Evolutionary conservation across 2,797 vertebrate species (phyloP).

Genomic region (Chrysolophus pictus): DNA sequence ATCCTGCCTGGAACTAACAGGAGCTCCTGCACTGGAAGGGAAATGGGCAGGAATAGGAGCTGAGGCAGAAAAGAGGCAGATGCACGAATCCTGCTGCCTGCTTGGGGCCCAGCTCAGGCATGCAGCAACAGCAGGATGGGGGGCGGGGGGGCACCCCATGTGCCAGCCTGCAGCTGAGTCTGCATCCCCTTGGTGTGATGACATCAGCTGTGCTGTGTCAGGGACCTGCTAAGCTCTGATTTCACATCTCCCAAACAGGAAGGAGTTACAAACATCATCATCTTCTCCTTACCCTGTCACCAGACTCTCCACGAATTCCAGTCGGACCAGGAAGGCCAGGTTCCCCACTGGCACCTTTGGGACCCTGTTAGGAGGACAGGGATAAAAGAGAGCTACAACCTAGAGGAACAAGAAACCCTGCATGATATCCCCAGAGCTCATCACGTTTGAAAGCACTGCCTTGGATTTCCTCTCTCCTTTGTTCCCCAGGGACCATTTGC

Average conservation of each 20-base stretch:
- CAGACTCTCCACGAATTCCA: constrained; percentile 90
- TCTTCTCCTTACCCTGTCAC: constrained; percentile 88
- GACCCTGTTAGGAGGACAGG: constrained; percentile 80
- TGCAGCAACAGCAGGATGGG: fast-evolving
- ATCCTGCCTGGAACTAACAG: fast-evolving
- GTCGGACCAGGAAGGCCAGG: constrained; percentile 95
- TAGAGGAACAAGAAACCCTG: background rate
- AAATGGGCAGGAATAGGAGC: background rate
- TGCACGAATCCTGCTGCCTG: fast-evolving
- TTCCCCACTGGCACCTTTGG: constrained; percentile 89
- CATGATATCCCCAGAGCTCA: fast-evolving
- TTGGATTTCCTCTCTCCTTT: background rate
- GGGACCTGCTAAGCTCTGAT: fast-evolving
- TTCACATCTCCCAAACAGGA: background rate
- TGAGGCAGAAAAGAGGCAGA: background rate
- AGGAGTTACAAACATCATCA: background rate
- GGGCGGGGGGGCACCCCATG: fast-evolving
- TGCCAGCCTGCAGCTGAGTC: background rate
- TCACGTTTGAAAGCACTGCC: fast-evolving
- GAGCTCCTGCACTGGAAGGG: background rate
- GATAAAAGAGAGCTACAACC: background rate
- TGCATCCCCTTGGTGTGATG: background rate
- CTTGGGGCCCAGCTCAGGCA: fast-evolving
- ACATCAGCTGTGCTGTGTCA: fast-evolving
- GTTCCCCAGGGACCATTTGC: background rate